Evolutionary conservation across 2,797 vertebrate genomes (phyloP), one percentile per base, ranked within the genome.

Genomic region (Poecilia picta): DNA sequence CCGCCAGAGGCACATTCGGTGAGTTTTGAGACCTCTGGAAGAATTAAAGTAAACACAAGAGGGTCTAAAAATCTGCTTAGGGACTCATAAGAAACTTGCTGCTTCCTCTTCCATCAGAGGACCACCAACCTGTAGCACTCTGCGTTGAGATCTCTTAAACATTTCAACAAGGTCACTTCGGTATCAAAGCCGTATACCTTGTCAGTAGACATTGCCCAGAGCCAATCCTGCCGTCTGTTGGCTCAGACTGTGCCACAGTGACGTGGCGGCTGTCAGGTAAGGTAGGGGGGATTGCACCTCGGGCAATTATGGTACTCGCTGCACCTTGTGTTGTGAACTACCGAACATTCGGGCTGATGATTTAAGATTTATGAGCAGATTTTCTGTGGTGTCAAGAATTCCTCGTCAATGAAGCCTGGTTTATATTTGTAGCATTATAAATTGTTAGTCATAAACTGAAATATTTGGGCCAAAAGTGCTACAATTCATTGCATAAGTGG

Each of bases 1-100:
- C 93, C 97, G 98, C 55, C 98, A 99, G 95, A 97, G 98, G 81
- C 98, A 99, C 87, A 99, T 99, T 82, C 97, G 98, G 98, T 99
- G 95, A 89, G 90, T 1, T 70, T 6, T 0, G 0, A 43, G 3
- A 7, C 59, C 25, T 25, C 8, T 8, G 12, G 11, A 0, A 62
- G 57, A 39, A 3, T 0, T 47, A 0, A 53, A 41, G 39, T 43
- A 18, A 75, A 13, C 0, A 2, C 11, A 45, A 28, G 13, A 33
- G 18, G 75, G 28, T 36, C 36, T 15, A 11, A 5, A 18, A 51
- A 62, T 80, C 2, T 31, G 8, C 10, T 33, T 15, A 59, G 31
- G 68, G 73, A 85, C 83, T 91, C 73, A 88, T 85, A 45, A 89
- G 77, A 89, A 89, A 85, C 74, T 81, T 33, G 23, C 84, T 94